These are phyloP conservation scores for Anolis apletophallus DNA, from an alignment of 2,797 vertebrate species.

Conservation along the genomic window DNA sequence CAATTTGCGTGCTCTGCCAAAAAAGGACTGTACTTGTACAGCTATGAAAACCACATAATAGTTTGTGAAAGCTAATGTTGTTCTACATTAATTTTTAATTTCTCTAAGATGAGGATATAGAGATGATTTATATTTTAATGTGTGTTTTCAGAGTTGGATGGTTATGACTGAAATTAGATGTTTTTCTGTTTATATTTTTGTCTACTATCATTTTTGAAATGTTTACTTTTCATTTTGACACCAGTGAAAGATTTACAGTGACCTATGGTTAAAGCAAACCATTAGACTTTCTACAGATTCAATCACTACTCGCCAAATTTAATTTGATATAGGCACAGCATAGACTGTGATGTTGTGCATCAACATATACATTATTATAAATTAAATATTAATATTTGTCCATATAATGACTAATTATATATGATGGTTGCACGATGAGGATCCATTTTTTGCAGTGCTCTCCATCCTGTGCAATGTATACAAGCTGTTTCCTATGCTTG, in stretches of 20 bases:
- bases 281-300: background rate
- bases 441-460: background rate
- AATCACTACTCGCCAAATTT: background rate
- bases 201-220: background rate
- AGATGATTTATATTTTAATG: background rate
- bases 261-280: background rate
- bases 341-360: background rate
- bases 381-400: background rate
- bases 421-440: background rate
- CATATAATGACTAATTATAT: background rate
- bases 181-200: background rate
- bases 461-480: background rate
- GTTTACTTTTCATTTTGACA: conserved; percentile 14
- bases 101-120: background rate
- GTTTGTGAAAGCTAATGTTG: background rate
- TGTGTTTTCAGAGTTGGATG: background rate
- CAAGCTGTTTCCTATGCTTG: background rate
- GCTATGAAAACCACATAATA: background rate
- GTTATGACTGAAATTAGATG: background rate
- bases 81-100: conserved; percentile 5
- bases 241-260: conserved; percentile 1
- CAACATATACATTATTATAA: background rate
- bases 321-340: background rate
- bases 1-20: background rate
- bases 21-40: background rate